A percentile compares a stretch with the other conserved stretches of the same genome.
phyloP scores from a whole-genome alignment of 30 jellyfish, hydroid and myxozoan genomes.

The Turritopsis rubra region DNA sequence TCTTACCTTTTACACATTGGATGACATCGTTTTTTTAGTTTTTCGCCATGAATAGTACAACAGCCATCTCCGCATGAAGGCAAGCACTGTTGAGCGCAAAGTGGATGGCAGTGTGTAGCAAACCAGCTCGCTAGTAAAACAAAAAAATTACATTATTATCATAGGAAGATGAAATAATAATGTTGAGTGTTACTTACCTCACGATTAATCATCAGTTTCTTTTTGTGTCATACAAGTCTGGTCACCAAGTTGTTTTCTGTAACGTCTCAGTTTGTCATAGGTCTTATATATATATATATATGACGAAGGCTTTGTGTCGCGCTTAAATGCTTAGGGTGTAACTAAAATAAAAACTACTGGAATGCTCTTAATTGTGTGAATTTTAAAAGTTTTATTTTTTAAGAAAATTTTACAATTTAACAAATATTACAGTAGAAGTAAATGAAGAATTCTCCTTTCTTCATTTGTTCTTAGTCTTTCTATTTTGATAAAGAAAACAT shows the following conservation, averaged over 20 bases:
- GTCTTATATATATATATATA: too few relatives aligned
- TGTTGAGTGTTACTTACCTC: not conserved
- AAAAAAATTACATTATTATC: not conserved
- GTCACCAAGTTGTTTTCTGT: not conserved
- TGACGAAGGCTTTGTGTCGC: too few relatives aligned
- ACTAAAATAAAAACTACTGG: too few relatives aligned
- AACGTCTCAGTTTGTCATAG: not conserved
- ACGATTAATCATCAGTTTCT: not conserved
- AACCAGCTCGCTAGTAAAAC: slow-evolving; percentile 34
- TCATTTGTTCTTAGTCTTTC: not conserved
- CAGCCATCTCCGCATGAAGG: slow-evolving; percentile 97
- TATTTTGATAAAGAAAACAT: not conserved
- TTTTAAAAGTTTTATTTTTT: too few relatives aligned
- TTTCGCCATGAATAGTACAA: slow-evolving; percentile 39
- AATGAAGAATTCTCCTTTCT: too few relatives aligned
- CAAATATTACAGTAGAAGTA: too few relatives aligned
- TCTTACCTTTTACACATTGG: slow-evolving; percentile 91
- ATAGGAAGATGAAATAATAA: not conserved
- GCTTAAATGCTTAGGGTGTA: too few relatives aligned
- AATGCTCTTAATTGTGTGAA: too few relatives aligned
- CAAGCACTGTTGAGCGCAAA: slow-evolving; percentile 80
- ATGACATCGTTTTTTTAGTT: slow-evolving; percentile 58
- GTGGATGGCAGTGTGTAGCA: slow-evolving; percentile 80
- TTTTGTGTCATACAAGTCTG: too few relatives aligned
- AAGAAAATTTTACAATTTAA: too few relatives aligned